Evolutionary conservation across 2,888 invertebrate species (phyloP).

Genomic region (Synanthedon vespiformis): DNA sequence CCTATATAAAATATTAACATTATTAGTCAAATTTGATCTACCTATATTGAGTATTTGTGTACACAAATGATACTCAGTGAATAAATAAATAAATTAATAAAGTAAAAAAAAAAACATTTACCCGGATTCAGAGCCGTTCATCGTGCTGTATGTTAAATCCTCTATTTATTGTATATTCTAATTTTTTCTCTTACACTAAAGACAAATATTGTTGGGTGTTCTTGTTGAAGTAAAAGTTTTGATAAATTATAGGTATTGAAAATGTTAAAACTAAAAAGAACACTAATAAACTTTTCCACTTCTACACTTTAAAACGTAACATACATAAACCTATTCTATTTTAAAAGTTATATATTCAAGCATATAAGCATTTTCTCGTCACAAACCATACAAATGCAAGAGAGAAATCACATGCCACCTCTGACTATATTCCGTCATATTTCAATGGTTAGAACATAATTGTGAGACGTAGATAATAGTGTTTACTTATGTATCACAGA

Average conservation of each 20-base stretch:
- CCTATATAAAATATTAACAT: too few species aligned
- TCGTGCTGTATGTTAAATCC: conserved; percentile 34
- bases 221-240: background rate
- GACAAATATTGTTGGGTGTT: background rate
- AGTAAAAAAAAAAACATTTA: conserved; percentile 47
- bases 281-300: conserved; percentile 25
- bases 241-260: background rate
- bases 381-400: conserved; percentile 66
- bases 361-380: conserved; percentile 55
- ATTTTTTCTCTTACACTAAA: background rate
- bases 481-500: conserved; percentile 28
- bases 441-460: conserved; percentile 30
- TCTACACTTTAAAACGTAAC: conserved; percentile 45
- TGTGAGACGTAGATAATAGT: conserved; percentile 18
- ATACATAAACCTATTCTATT: conserved; percentile 42
- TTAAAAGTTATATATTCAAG: conserved; percentile 35
- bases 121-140: conserved; percentile 87
- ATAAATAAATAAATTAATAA: background rate
- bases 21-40: too few species aligned
- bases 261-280: background rate
- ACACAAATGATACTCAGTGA: too few species aligned
- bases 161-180: background rate
- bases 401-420: conserved; percentile 62
- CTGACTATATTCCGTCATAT: conserved; percentile 55
- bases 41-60: too few species aligned